These are phyloP conservation scores for Nipponia nippon DNA, from an alignment of 2,113 vertebrate species.

Conservation along the genomic window DNA sequence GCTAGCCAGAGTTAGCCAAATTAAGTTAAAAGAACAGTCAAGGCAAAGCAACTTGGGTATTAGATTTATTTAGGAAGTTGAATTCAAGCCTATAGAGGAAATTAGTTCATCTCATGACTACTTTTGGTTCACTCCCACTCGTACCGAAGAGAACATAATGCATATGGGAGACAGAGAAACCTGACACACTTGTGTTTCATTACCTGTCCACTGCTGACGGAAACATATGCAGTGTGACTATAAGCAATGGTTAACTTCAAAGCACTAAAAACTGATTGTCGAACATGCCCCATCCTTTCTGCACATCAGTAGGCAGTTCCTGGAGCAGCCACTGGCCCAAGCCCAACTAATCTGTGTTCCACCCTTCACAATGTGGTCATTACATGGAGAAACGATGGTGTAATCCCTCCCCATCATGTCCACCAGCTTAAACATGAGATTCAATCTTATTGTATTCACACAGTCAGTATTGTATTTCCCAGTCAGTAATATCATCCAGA, in stretches of 20 bases:
- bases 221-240: conserved; percentile 1
- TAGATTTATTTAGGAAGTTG: conserved; percentile 18
- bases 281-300: not conserved
- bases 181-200: not conserved
- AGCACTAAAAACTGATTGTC: not conserved
- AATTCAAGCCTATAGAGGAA: not conserved
- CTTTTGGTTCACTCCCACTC: not conserved
- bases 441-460: not conserved
- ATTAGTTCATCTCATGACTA: conserved; percentile 2
- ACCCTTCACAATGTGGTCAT: not conserved
- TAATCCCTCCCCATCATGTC: not conserved
- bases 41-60: not conserved
- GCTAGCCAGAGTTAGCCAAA: not conserved
- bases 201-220: conserved; percentile 20
- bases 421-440: not conserved
- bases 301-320: not conserved
- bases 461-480: not conserved
- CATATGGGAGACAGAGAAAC: conserved; percentile 26
- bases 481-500: not conserved
- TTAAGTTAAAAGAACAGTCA: not conserved
- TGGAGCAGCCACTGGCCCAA: not conserved
- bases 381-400: not conserved
- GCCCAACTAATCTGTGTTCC: not conserved
- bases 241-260: conserved; percentile 41
- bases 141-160: not conserved